Base-by-base conservation (phyloP, 2,113 vertebrate genomes). In the Columbina picui region DNA sequence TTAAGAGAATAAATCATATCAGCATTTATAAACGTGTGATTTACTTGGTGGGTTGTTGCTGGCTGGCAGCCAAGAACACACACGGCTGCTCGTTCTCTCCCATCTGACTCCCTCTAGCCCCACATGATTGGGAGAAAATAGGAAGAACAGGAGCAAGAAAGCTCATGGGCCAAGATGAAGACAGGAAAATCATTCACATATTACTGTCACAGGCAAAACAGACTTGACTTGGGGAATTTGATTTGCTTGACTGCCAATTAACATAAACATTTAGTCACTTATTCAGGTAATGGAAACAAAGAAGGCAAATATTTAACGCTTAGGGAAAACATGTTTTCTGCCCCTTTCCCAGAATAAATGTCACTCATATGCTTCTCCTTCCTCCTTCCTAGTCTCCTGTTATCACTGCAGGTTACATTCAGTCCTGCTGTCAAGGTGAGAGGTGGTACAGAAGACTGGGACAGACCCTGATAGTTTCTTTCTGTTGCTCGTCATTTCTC, bases 1-100 rank as follows among this genome's bases (percentile, higher is more conserved):
- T 57, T 73, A 68, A 71, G 49, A 71, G 56, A 80, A 64, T 30
- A 56, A 92, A 68, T 13, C 7, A 30, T 68, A 75, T 23, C 8
- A 41, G 7, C 7, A 61, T 60, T 76, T 3, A 7, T 47, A 90
- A 88, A 76, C n/a, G 7, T 2, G 25, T 61, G 12, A 71, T 90
- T 82, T 56, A 56, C 10, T 52, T 61, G 23, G 26, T 80, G 39
- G 23, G 14, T 27, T 79, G 15, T 26, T 81, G 10, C 32, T 80
- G 52, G 4, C 36, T 93, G 38, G 7, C 50, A 81, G n/a, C 32
- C 23, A 81, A 41, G 27, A 82, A 43, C 11, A 4, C 26, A 32
- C 15, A 29, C 13, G 26, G 5, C 7, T 0, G 0, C 19, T 67
- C 0, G 0, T 53, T 77, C 9, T 55, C 14, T 38, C 21, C 16